phyloP scores from a whole-genome alignment of 2,797 vertebrate genomes.

The Nothura maculosa region DNA sequence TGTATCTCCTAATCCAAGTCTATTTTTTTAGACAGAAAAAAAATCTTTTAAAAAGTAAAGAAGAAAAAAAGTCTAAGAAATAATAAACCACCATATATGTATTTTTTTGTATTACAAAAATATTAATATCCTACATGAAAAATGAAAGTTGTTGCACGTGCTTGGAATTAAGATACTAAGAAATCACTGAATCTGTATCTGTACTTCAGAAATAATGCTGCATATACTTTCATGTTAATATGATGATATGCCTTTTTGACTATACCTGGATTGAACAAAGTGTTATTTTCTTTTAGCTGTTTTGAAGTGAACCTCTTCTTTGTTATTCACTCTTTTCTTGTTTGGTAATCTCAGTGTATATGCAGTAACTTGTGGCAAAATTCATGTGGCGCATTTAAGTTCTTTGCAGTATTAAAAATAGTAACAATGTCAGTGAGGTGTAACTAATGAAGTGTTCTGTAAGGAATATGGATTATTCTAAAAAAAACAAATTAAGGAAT shows the following conservation, averaged over 20 bases:
- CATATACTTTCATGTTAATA: neutral
- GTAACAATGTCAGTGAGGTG: neutral
- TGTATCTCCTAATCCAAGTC: neutral
- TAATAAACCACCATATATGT: neutral
- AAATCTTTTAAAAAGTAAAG: neutral
- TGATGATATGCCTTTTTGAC: neutral
- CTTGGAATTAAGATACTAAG: neutral
- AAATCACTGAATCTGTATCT: neutral
- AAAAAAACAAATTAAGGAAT: neutral
- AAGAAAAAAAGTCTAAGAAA: neutral
- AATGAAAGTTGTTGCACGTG: neutral
- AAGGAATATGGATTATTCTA: neutral
- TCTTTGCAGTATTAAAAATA: neutral
- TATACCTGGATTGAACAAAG: neutral
- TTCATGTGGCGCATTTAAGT: neutral
- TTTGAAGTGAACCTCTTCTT: neutral
- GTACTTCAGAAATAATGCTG: neutral
- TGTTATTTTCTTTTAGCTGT: neutral
- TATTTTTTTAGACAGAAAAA: neutral
- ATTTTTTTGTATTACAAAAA: neutral
- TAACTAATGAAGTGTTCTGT: neutral
- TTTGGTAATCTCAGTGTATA: neutral
- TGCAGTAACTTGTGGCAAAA: neutral
- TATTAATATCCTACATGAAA: neutral
- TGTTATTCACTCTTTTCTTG: neutral